Evolutionary conservation across 2,888 invertebrate genomes (phyloP).

Genomic region (Mythimna lalbum): DNA sequence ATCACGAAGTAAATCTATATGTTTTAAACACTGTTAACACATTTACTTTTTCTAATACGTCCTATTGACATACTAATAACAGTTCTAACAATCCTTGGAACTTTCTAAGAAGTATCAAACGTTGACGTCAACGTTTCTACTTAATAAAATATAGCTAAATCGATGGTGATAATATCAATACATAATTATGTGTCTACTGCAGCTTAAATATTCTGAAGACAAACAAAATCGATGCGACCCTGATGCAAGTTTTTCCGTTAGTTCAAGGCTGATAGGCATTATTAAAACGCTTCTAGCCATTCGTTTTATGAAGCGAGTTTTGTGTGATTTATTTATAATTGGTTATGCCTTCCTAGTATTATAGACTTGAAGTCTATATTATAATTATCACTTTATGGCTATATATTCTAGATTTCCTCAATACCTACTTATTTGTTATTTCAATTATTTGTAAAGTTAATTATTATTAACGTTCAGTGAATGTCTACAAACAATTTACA

Average conservation of each 20-base stretch:
- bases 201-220: conserved; percentile 75
- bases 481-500: background rate
- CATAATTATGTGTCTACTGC: conserved; percentile 53
- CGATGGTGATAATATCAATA: conserved; percentile 55
- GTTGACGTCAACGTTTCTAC: conserved; percentile 28
- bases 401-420: background rate
- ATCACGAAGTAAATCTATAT: conserved; percentile 14
- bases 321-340: conserved; percentile 37
- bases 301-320: conserved; percentile 43
- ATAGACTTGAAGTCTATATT: background rate
- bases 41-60: conserved; percentile 4
- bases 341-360: too few species aligned
- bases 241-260: conserved; percentile 85
- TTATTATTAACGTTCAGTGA: background rate
- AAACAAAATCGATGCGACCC: conserved; percentile 85
- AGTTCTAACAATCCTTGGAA: conserved; percentile 20
- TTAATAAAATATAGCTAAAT: conserved; percentile 44
- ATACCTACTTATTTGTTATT: too few species aligned
- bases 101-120: conserved; percentile 41
- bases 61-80: conserved; percentile 13
- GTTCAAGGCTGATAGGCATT: conserved; percentile 80
- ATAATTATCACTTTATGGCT: too few species aligned
- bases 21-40: conserved; percentile 1
- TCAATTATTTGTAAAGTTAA: too few species aligned
- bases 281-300: conserved; percentile 73